A percentile compares a stretch with the other conserved stretches of the same genome.
These are phyloP conservation scores for Calephelis perditalis DNA, from an alignment of 2,888 invertebrate genomes.

Conservation along the genomic window DNA sequence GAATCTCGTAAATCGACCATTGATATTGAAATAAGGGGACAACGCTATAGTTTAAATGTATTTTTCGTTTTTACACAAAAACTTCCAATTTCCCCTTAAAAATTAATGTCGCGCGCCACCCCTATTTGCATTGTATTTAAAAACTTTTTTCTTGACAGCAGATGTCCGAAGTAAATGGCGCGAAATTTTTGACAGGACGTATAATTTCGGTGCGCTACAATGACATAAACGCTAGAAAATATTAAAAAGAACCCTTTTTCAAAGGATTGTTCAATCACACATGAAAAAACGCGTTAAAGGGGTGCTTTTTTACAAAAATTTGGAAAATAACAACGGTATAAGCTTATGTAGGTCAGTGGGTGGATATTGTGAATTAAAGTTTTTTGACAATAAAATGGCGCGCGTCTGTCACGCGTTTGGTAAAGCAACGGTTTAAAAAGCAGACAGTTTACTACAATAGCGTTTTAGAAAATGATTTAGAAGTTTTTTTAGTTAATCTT, in stretches of 20 bases:
- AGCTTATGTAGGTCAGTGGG: conserved; percentile 69
- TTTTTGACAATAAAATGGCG: conserved; percentile 54
- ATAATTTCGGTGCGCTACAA: conserved; percentile 64
- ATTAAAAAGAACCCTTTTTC: conserved; percentile 73
- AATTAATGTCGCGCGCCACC: conserved; percentile 65
- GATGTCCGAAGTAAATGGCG: conserved; percentile 73
- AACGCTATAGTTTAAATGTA: conserved; percentile 70
- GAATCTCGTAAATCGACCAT: conserved; percentile 40
- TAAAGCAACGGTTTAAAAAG: conserved; percentile 69
- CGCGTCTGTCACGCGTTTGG: conserved; percentile 58
- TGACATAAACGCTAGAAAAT: conserved; percentile 46
- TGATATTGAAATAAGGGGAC: conserved; percentile 67
- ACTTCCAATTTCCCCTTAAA: conserved; percentile 68
- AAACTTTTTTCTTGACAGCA: conserved; percentile 53
- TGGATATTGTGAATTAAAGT: conserved; percentile 58
- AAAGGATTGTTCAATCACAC: conserved; percentile 74
- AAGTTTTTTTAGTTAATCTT: conserved; percentile 45
- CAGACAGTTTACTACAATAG: conserved; percentile 50
- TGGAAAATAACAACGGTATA: conserved; percentile 51
- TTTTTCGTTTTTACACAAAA: conserved; percentile 68
- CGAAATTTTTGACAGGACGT: conserved; percentile 73
- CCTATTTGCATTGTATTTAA: conserved; percentile 75
- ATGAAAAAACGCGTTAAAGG: conserved; percentile 57
- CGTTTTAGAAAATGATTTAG: conserved; percentile 72
- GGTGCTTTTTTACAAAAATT: conserved; percentile 62